Evolutionary conservation across 2,888 invertebrate species (phyloP).

Genomic region (Physocephala rufipes): DNA sequence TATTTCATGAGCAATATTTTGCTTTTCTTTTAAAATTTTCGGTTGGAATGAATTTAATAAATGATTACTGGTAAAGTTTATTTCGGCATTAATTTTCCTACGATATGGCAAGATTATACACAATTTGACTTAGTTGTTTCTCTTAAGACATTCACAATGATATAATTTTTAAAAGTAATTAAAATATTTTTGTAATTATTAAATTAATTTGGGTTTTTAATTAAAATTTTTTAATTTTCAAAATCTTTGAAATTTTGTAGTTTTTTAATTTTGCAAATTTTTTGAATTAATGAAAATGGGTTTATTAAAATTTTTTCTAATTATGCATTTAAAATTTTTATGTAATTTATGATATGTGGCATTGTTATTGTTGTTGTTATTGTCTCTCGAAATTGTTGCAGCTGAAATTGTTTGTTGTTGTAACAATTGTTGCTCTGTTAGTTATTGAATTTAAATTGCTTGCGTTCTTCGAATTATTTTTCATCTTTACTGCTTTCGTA

Average conservation of each 20-base stretch:
- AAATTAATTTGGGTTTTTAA: slow-evolving; percentile 11
- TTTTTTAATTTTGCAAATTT: slow-evolving; percentile 9
- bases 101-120: not conserved
- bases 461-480: too few relatives aligned
- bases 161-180: not conserved
- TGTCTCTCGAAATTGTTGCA: slow-evolving; percentile 1
- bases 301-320: not conserved
- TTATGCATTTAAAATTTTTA: slow-evolving; percentile 3
- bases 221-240: slow-evolving; percentile 1
- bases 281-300: too few relatives aligned
- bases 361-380: slow-evolving; percentile 18
- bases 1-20: not conserved
- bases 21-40: not conserved
- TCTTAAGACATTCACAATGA: too few relatives aligned
- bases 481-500: too few relatives aligned
- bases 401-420: slow-evolving; percentile 7
- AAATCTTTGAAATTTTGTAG: not conserved
- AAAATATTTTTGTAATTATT: not conserved
- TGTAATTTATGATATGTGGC: slow-evolving; percentile 21
- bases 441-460: slow-evolving; percentile 7
- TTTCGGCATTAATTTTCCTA: not conserved
- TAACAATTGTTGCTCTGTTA: not conserved
- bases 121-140: not conserved
- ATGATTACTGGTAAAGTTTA: not conserved
- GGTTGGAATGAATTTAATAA: not conserved